Base-by-base conservation (phyloP, 1,140 invertebrate genomes). In the Trichonephila clavata region DNA sequence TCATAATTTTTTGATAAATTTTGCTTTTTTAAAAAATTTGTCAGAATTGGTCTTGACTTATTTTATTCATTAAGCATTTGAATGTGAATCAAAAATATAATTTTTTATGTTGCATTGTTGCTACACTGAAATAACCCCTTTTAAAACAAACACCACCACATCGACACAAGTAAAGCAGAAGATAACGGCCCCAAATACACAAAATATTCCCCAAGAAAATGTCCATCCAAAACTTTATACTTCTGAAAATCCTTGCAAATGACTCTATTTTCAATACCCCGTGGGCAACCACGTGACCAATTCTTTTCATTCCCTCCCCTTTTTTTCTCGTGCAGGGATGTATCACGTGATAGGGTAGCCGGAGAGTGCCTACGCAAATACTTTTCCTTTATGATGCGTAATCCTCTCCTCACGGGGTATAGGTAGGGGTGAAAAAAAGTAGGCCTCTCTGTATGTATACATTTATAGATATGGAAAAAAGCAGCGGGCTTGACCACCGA, bases 321-420 rank as follows among this genome's bases (percentile, higher is more conserved):
- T 24, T 24, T 27, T 24, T 24, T 71, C 27, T 7, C 68, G 3
- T 27, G 68, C 20, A 59, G 39, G 57, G 27, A 60, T 24, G 21
- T 24, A 84, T 57, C 81, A 84, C 43, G 43, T 57, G 81, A 84
- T 57, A n/a, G 21, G n/a, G 63, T 65, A 59, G 43, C 43, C 81
- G 14, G 81, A 39, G 32, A 27, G 50, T 50, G n/a, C 13, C 65
- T 14, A 90, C 77, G 77, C 90, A 91, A 83, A 91, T 91, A 84
- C 50, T 32, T 61, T 13, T 50, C 80, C 59, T 92, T 92, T 92
- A 86, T 81, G 81, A 86, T 92, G 80, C 90, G 60, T 92, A 92
- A 92, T 92, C 90, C 83, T 39, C 60, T 61, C 59, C 43, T 80
- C 65, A 7, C 88, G 80, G 43, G 13, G 32, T 6, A 68, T 20